Evolutionary conservation across 2,888 invertebrate genomes (phyloP).

Genomic region (Hymenopus coronatus): DNA sequence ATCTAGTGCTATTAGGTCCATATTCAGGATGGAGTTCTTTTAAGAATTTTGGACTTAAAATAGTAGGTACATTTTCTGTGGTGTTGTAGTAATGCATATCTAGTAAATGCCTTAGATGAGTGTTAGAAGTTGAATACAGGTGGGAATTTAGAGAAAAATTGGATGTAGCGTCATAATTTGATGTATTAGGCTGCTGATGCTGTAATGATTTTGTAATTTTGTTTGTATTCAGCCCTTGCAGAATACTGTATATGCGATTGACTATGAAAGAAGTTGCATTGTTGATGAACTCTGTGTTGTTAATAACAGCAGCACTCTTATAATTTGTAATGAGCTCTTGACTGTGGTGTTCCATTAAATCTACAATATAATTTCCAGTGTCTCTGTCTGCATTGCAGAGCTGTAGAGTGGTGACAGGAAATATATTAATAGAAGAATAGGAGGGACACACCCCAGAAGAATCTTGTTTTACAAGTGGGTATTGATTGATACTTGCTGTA

Average conservation of each 20-base stretch:
- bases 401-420: not conserved
- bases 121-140: not conserved
- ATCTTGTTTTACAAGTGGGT: not conserved
- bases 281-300: not conserved
- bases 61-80: not conserved
- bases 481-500: slow-evolving; percentile 4
- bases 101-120: not conserved
- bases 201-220: not conserved
- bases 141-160: not conserved
- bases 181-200: not conserved
- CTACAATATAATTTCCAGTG: not conserved
- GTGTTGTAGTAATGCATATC: not conserved
- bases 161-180: not conserved
- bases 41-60: not conserved
- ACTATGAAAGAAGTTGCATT: slow-evolving; percentile 13
- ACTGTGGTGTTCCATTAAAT: slow-evolving; percentile 5
- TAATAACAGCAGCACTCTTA: not conserved
- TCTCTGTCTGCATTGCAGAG: not conserved
- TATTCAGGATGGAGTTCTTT: not conserved
- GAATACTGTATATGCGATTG: slow-evolving; percentile 15
- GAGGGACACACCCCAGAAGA: not conserved
- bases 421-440: not conserved
- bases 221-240: not conserved
- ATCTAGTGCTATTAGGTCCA: not conserved
- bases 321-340: slow-evolving; percentile 6